These are phyloP conservation scores for Epizoanthus illoricatus DNA, from an alignment of 92 coral and sea anemone species.

Conservation along the genomic window DNA sequence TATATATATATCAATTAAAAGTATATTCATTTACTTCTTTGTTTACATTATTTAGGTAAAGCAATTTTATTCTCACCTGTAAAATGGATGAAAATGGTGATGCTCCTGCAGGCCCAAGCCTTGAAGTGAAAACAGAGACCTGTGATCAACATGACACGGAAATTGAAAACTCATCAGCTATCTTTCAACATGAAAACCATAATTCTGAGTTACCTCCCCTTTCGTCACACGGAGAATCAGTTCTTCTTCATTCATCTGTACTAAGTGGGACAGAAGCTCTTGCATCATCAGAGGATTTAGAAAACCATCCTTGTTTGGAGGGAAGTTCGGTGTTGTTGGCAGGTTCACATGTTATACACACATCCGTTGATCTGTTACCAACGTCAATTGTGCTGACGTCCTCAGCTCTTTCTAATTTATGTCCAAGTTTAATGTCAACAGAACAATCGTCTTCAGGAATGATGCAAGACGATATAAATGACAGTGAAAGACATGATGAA, in stretches of 20 bases:
- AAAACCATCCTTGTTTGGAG: slow-evolving; percentile 62
- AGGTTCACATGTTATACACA: slow-evolving; percentile 66
- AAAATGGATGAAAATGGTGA: slow-evolving; percentile 26
- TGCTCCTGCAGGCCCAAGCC: not conserved
- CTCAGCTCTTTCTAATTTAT: slow-evolving; percentile 67
- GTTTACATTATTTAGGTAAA: not conserved
- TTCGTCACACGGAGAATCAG: slow-evolving; percentile 6
- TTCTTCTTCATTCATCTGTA: slow-evolving; percentile 59
- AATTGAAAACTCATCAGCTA: slow-evolving; percentile 26
- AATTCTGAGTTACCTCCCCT: slow-evolving; percentile 13
- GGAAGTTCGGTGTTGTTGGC: slow-evolving; percentile 61
- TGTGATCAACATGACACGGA: slow-evolving; percentile 18
- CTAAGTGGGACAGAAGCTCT: slow-evolving; percentile 65
- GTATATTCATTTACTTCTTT: not conserved
- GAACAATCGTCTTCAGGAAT: slow-evolving; percentile 27
- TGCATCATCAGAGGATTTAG: slow-evolving; percentile 65
- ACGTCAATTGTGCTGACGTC: slow-evolving; percentile 80
- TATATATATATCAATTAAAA: no score
- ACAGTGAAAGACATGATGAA: slow-evolving; percentile 48
- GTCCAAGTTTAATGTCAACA: slow-evolving; percentile 43
- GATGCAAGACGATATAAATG: slow-evolving; percentile 31
- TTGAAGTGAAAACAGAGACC: slow-evolving; percentile 8
- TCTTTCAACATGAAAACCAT: slow-evolving; percentile 31
- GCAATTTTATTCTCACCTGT: not conserved
- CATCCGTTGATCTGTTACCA: slow-evolving; percentile 65